Percentiles rank a stretch among this genome's conserved stretches.
phyloP scores from a whole-genome alignment of 1,140 invertebrate genomes.

The Meteorus sp. region DNA sequence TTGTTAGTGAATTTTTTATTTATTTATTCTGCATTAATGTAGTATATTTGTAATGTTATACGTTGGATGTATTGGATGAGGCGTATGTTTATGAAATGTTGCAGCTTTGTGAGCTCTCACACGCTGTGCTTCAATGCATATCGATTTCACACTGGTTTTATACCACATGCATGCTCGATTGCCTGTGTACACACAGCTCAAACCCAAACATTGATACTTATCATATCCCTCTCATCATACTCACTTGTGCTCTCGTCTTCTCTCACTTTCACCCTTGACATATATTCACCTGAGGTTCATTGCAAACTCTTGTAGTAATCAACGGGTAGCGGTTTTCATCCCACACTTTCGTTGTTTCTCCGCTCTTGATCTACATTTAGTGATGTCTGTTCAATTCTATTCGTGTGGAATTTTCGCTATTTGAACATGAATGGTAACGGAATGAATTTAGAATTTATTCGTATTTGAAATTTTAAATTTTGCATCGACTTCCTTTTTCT shows the following conservation, averaged over 20 bases:
- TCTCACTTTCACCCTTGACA: slow-evolving; percentile 8
- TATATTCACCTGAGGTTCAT: slow-evolving; percentile 12
- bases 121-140: no score
- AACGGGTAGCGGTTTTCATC: slow-evolving; percentile 2
- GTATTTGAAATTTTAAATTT: no score
- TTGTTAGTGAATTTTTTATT: no score
- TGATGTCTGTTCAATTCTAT: no score
- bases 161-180: neutral
- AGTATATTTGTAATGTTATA: no score
- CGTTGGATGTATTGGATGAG: no score
- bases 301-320: slow-evolving; percentile 17
- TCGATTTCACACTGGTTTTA: neutral
- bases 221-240: no score
- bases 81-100: neutral
- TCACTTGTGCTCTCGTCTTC: no score
- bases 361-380: slow-evolving; percentile 33
- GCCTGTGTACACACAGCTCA: slow-evolving; percentile 7
- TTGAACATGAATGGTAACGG: no score
- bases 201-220: slow-evolving; percentile 20
- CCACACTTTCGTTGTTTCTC: slow-evolving; percentile 33
- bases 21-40: no score
- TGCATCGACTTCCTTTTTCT: no score
- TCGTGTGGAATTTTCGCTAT: neutral
- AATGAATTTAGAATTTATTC: no score
- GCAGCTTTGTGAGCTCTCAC: neutral